These are phyloP conservation scores for Caerostris darwini DNA, from an alignment of 1,140 invertebrate species.

Conservation along the genomic window DNA sequence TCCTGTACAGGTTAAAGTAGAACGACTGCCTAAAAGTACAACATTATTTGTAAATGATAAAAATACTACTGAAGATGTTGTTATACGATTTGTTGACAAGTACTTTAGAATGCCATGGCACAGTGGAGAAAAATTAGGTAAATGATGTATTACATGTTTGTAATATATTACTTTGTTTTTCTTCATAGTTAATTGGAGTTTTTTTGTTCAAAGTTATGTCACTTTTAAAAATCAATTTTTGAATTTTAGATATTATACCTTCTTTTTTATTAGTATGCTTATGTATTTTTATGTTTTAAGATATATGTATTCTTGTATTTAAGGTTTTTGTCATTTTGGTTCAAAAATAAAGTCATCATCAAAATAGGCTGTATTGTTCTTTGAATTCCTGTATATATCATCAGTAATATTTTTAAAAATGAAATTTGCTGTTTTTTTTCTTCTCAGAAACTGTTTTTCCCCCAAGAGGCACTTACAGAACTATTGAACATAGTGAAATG, in stretches of 20 bases:
- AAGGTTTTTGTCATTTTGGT: no score
- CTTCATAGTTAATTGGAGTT: background rate
- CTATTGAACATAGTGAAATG: constrained; percentile 92
- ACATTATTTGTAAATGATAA: constrained; percentile 92
- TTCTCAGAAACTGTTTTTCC: constrained; percentile 90
- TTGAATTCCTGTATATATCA: no score
- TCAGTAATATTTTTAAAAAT: constrained; percentile 3
- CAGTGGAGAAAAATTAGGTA: constrained; percentile 79
- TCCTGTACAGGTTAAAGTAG: constrained; percentile 92
- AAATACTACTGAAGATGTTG: constrained; percentile 87
- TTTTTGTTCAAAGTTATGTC: no score
- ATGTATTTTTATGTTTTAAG: background rate
- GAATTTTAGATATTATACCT: no score
- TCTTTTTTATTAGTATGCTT: no score
- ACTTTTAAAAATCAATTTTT: no score
- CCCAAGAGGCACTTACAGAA: constrained; percentile 90
- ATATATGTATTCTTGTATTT: no score
- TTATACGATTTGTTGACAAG: constrained; percentile 86
- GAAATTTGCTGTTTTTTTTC: background rate
- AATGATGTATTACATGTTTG: background rate
- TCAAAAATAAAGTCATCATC: no score
- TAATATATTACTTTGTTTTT: no score
- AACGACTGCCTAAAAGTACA: constrained; percentile 87
- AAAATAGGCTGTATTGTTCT: no score
- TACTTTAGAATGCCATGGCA: constrained; percentile 79